phyloP scores from a whole-genome alignment of 2,113 vertebrate genomes.

The Collichthys lucidus region DNA sequence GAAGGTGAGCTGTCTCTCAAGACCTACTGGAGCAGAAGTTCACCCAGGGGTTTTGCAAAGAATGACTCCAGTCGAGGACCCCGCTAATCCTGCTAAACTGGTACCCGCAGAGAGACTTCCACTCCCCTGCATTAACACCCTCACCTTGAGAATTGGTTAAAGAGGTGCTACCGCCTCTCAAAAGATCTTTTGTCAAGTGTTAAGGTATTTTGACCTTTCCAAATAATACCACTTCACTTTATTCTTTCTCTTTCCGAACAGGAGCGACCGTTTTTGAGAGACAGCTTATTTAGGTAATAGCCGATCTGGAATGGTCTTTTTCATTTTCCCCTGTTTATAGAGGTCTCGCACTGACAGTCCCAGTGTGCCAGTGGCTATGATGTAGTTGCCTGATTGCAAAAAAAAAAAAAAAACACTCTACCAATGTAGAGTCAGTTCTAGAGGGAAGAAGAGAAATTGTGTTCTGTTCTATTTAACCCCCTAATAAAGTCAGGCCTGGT shows the following conservation, averaged over 20 bases:
- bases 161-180: slow-evolving; percentile 23
- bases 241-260: slow-evolving; percentile 10
- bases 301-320: slow-evolving; percentile 45
- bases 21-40: slow-evolving; percentile 49
- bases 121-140: slow-evolving; percentile 44
- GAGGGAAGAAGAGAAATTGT: slow-evolving; percentile 19
- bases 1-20: slow-evolving; percentile 66
- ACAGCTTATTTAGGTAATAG: slow-evolving; percentile 55
- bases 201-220: slow-evolving; percentile 27
- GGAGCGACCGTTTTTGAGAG: slow-evolving; percentile 14
- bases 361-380: slow-evolving; percentile 36
- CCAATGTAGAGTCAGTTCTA: slow-evolving; percentile 10
- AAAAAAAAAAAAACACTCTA: slow-evolving; percentile 31
- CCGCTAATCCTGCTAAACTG: slow-evolving; percentile 59
- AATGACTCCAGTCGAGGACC: slow-evolving; percentile 58
- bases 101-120: slow-evolving; percentile 21
- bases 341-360: slow-evolving; percentile 51
- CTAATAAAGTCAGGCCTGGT: slow-evolving; percentile 51
- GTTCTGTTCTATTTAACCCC: slow-evolving; percentile 62
- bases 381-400: slow-evolving; percentile 45
- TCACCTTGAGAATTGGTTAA: slow-evolving; percentile 53
- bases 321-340: slow-evolving; percentile 56
- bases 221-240: slow-evolving; percentile 25
- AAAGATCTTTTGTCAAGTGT: slow-evolving; percentile 39
- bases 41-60: slow-evolving; percentile 36